Evolutionary conservation across 2,797 vertebrate species (phyloP), one percentile per base, ranked within the genome.

Genomic region (Channa striata): DNA sequence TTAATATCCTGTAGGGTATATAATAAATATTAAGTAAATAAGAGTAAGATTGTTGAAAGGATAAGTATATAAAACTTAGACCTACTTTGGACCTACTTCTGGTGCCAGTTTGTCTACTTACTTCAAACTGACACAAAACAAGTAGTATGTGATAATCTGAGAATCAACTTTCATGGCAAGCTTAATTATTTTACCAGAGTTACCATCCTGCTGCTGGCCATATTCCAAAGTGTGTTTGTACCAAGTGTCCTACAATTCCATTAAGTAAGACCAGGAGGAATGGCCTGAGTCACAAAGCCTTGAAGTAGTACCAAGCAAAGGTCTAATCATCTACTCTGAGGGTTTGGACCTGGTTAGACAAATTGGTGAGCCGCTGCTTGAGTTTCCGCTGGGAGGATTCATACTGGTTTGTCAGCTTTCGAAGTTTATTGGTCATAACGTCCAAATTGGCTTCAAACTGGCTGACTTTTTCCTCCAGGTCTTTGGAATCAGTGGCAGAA

Each of bases 291-390:
- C 11, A 5, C 2, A 19, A 40, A 46, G 20, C 34, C 34, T 11
- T 4, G 42, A n/a, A 17, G 11, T 19, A 19, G 11, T 25, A 1
- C 39, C 13, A 61, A 11, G n/a, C 10, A 34, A 50, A 21, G 3
- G 13, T 10, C 72, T 77, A 85, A n/a, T 84, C 68, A 2, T 87
- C 74, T 13, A 8, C 61, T 77, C 20, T 86, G 0, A 93, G 85
- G 23, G 61, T 91, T 83, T 87, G 92, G 59, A 95, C 89, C 87
- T 93, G 82, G 59, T 92, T 95, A 50, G 97, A 95, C 74, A 99
- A 86, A 51, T 94, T 96, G 54, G 46, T 83, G 80, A 99, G 95
- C 72, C 96, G 94, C 79, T 97, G 97, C 74, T 96, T 97, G 67
- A 98, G 82, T 80, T 94, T 97, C 50, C 91, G 89, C 83, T 98